phyloP scores from a whole-genome alignment of 2,113 vertebrate species.

The Pseudopipra pipra region DNA sequence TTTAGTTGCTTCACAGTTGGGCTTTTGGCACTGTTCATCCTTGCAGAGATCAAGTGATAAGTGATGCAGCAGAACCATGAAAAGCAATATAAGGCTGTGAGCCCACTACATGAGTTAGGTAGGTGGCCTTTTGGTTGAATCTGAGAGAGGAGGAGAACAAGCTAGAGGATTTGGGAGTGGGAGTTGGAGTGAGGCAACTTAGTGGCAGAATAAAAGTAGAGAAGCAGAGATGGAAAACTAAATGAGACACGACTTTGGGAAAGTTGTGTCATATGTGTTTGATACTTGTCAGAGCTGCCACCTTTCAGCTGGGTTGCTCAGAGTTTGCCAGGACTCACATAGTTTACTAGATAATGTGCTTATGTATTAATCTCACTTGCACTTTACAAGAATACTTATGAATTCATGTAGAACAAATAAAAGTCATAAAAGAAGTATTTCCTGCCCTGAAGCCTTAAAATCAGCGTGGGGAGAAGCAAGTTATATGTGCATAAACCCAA shows the following conservation, averaged over 20 bases:
- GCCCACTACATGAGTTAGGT: not conserved
- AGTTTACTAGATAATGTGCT: not conserved
- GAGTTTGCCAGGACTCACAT: not conserved
- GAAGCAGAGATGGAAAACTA: not conserved
- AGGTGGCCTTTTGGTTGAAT: not conserved
- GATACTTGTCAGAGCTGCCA: not conserved
- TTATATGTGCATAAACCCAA: not conserved
- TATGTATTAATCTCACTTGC: not conserved
- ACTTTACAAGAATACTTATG: not conserved
- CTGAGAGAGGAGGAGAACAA: not conserved
- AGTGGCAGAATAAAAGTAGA: not conserved
- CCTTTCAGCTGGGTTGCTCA: not conserved
- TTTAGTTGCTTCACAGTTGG: not conserved
- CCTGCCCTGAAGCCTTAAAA: not conserved
- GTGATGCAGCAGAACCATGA: not conserved
- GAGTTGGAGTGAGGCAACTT: not conserved
- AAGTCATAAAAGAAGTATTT: not conserved
- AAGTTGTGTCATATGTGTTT: not conserved
- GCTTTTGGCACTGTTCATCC: not conserved
- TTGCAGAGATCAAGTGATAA: accelerated
- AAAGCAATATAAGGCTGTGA: not conserved
- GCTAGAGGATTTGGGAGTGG: not conserved
- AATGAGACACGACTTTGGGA: not conserved
- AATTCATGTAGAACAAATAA: conserved; percentile 7
- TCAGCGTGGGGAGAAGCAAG: not conserved